These are phyloP conservation scores for Scaeva pyrastri DNA, from an alignment of 2,888 invertebrate species.

Conservation along the genomic window DNA sequence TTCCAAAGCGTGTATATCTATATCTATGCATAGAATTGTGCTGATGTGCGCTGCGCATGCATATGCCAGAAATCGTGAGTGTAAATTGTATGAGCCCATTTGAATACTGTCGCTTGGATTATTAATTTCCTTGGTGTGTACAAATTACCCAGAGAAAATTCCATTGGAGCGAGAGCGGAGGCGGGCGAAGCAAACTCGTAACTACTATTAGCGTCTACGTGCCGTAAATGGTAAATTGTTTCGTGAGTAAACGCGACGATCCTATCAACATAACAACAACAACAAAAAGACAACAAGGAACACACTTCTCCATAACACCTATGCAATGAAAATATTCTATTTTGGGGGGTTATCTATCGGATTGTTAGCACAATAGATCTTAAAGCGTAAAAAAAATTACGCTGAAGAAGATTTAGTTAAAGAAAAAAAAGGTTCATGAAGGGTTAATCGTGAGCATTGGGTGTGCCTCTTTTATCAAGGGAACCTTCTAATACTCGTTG, in stretches of 20 bases:
- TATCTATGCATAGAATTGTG: constrained; percentile 35
- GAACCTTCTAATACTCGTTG: neutral
- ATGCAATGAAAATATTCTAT: constrained; percentile 55
- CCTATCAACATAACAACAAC: constrained; percentile 42
- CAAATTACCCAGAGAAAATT: constrained; percentile 45
- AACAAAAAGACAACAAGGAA: constrained; percentile 7
- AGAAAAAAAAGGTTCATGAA: constrained; percentile 1
- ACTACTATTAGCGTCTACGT: constrained; percentile 66
- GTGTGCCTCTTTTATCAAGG: constrained; percentile 43
- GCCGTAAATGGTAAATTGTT: constrained; percentile 65
- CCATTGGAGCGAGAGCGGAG: neutral
- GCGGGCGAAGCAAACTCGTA: constrained; percentile 23
- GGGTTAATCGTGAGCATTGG: constrained; percentile 39
- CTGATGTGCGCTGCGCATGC: neutral
- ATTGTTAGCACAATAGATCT: constrained; percentile 63
- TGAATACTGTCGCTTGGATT: constrained; percentile 57
- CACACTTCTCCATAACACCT: constrained; percentile 57
- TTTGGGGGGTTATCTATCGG: constrained; percentile 45
- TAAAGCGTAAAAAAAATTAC: constrained; percentile 23
- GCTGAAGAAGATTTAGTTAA: constrained; percentile 18
- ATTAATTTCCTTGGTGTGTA: constrained; percentile 44
- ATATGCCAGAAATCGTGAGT: constrained; percentile 52
- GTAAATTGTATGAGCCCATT: constrained; percentile 47
- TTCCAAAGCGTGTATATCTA: constrained; percentile 15
- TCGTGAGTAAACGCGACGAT: constrained; percentile 53